These are phyloP conservation scores for Geopemphigus sp. DNA, from an alignment of 1,140 invertebrate genomes.

Conservation along the genomic window DNA sequence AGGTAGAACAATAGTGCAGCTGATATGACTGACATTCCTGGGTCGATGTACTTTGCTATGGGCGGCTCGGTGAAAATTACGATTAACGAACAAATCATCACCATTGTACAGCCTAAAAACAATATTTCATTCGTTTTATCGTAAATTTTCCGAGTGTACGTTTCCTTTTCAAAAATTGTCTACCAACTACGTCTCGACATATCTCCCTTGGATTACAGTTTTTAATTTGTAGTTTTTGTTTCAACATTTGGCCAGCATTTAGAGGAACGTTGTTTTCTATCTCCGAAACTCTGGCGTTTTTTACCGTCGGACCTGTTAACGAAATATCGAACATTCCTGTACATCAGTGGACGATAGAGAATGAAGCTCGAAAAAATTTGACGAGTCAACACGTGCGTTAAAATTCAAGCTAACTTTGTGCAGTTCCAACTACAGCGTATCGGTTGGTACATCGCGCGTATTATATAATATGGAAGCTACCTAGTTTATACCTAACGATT, in stretches of 20 bases:
- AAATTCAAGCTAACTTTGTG: no score
- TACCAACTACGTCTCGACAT: slow-evolving; percentile 62
- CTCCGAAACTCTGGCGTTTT: not conserved
- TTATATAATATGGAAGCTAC: no score
- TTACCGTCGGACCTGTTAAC: not conserved
- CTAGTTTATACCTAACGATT: no score
- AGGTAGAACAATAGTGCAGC: slow-evolving; percentile 63
- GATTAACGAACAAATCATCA: slow-evolving; percentile 66
- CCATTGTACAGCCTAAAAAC: slow-evolving; percentile 64
- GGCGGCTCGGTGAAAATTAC: slow-evolving; percentile 64
- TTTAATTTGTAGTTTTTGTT: slow-evolving; percentile 24
- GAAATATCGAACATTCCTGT: no score
- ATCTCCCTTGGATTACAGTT: slow-evolving; percentile 44
- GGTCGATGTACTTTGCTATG: slow-evolving; percentile 72
- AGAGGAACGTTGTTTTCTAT: not conserved
- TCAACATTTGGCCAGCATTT: not conserved
- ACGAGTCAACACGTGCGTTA: no score
- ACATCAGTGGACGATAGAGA: no score
- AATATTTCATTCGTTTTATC: slow-evolving; percentile 49
- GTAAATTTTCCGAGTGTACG: not conserved
- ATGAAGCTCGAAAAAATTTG: no score
- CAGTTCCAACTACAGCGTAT: no score
- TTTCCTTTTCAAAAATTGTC: not conserved
- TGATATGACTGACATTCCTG: slow-evolving; percentile 67
- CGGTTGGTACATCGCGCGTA: no score